Evolutionary conservation across 2,797 vertebrate species (phyloP).

Genomic region (Ciconia nigra): DNA sequence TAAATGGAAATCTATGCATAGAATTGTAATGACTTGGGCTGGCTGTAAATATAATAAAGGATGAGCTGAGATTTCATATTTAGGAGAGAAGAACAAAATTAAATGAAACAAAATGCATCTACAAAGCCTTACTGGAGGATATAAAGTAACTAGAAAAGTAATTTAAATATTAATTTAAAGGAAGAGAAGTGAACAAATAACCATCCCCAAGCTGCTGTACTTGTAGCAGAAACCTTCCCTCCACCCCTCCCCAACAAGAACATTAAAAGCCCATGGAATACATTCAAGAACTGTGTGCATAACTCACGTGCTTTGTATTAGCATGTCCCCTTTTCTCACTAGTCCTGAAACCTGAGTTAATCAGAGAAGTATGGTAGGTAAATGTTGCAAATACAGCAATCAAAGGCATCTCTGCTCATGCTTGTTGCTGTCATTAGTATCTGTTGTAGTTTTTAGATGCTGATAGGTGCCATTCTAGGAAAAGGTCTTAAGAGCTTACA

Average conservation of each 20-base stretch:
- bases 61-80: background rate
- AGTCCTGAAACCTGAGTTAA: background rate
- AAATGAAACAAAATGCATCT: background rate
- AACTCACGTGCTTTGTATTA: background rate
- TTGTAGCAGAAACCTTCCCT: background rate
- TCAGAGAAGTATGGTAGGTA: background rate
- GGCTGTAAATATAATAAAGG: background rate
- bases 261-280: background rate
- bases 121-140: background rate
- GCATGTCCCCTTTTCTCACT: background rate
- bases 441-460: background rate
- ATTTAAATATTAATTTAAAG: background rate
- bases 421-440: background rate
- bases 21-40: background rate
- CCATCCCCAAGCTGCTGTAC: background rate
- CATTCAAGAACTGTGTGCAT: background rate
- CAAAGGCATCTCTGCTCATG: background rate
- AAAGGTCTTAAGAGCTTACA: background rate
- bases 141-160: background rate
- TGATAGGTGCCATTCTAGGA: background rate
- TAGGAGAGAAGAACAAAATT: background rate
- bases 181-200: background rate
- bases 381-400: background rate
- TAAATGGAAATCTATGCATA: background rate
- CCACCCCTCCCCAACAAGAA: accelerated